Evolutionary conservation across 2,113 vertebrate species (phyloP), one percentile per base, ranked within the genome.

Genomic region (Psophia crepitans): DNA sequence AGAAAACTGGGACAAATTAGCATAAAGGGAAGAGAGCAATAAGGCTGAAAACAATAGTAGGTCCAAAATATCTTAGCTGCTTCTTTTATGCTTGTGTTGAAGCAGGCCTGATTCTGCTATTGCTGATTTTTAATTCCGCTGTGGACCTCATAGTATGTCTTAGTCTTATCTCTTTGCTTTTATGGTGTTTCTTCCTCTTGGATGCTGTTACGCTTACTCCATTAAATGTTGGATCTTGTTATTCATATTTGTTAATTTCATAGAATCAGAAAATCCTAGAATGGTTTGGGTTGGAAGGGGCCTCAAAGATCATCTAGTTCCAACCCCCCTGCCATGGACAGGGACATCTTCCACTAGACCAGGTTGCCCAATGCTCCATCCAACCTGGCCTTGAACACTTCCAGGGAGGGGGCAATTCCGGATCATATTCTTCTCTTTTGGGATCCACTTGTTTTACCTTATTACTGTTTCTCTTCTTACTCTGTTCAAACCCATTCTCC

Each of bases 1-100:
- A 75, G 76, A 92, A 93, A 97, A 93, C 80, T 97, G 69, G 96
- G 92, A 49, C 97, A 92, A 84, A 97, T 95, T 97, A 95, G 80
- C 96, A 97, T 97, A 91, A 90, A 95, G 24, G 22, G 41, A 88
- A 81, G 73, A 75, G 19, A 92, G 77, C 24, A 92, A 27, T 92
- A 92, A 90, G 73, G 15, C 39, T 81, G 41, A 84, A 94, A 96
- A 84, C 94, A 97, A 90, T 93, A 89, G 57, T 84, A 61, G 16
- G 44, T 84, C 14, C 33, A 44, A 60, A 89, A 66, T 84, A 71
- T 27, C 21, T 44, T 60, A 8, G 5, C 86, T 74, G 32, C 22
- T 80, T 76, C 26, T 66, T 63, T 95, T 63, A 43, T 92, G 28
- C 51, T 74, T 95, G 22, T 49, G 20, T 87, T 63, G 46, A 77